A percentile compares a stretch with the other conserved stretches of the same genome.
Conservation (phyloP, 2,797 vertebrate genomes). For the Lates japonicus region DNA sequence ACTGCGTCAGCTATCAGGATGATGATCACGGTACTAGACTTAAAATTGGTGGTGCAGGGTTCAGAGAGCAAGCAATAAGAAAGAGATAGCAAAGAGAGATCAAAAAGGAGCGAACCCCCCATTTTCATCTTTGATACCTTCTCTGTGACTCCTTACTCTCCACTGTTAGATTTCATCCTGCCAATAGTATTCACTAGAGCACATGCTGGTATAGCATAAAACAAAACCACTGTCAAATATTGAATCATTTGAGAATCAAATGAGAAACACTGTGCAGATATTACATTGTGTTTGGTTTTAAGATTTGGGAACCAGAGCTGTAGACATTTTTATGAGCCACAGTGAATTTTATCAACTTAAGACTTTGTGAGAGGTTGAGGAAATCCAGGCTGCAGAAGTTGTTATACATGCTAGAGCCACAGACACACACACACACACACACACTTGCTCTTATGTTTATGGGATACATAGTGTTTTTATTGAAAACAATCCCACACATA, state of each 20-base stretch:
- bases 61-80: constrained; percentile 3
- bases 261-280: background rate
- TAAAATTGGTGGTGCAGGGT: background rate
- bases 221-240: background rate
- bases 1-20: background rate
- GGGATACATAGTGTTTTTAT: constrained; percentile 59
- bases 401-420: background rate
- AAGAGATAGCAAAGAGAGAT: background rate
- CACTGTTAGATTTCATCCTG: background rate
- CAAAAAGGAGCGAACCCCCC: background rate
- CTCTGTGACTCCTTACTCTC: background rate
- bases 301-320: constrained; percentile 32
- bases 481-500: constrained; percentile 68
- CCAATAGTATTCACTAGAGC: background rate
- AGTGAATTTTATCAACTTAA: constrained; percentile 9
- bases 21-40: constrained; percentile 4
- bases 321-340: constrained; percentile 31
- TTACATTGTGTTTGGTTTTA: constrained; percentile 21
- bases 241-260: constrained; percentile 15
- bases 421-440: constrained; percentile 22
- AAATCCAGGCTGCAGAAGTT: constrained; percentile 13
- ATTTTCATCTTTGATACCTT: background rate
- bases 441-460: constrained; percentile 51
- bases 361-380: constrained; percentile 6
- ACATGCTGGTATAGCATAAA: background rate